Conservation (phyloP, 2,113 vertebrate genomes). For the Crotalus horridus region DNA sequence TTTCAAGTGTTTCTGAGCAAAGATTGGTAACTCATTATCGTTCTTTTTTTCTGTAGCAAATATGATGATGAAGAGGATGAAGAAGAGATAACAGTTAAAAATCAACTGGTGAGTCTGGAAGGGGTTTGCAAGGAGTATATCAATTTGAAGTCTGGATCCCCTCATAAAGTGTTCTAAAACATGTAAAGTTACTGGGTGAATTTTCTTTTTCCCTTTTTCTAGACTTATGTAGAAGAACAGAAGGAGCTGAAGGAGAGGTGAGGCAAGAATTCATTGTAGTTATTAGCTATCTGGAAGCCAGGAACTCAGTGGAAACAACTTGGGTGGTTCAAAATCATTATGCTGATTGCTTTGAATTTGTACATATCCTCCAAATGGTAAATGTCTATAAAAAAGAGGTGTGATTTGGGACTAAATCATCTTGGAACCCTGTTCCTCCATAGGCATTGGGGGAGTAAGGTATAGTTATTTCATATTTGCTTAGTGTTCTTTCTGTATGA, state of each 20-base stretch:
- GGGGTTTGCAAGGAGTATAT: background rate
- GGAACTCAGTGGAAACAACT: background rate
- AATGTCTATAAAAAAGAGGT: background rate
- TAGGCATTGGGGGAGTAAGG: background rate
- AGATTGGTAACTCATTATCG: background rate
- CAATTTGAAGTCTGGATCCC: background rate
- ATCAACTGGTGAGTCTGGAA: conserved; percentile 33
- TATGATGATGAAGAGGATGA: conserved; percentile 82
- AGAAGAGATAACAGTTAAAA: conserved; percentile 61
- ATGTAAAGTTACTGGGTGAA: background rate
- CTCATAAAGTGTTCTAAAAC: background rate
- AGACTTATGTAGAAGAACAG: conserved; percentile 86
- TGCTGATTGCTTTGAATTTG: background rate
- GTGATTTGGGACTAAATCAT: background rate
- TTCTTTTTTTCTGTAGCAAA: conserved; percentile 70
- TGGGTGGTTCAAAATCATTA: background rate
- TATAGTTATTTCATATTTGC: background rate
- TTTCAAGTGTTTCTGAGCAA: background rate
- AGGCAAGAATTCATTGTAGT: background rate
- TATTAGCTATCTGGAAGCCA: background rate
- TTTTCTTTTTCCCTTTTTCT: conserved; percentile 53
- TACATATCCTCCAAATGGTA: background rate
- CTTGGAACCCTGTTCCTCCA: background rate
- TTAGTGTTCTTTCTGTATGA: background rate
- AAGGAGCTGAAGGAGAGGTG: conserved; percentile 80